Evolutionary conservation across 1,140 invertebrate genomes (phyloP).

Genomic region (Phocides pigmalion): DNA sequence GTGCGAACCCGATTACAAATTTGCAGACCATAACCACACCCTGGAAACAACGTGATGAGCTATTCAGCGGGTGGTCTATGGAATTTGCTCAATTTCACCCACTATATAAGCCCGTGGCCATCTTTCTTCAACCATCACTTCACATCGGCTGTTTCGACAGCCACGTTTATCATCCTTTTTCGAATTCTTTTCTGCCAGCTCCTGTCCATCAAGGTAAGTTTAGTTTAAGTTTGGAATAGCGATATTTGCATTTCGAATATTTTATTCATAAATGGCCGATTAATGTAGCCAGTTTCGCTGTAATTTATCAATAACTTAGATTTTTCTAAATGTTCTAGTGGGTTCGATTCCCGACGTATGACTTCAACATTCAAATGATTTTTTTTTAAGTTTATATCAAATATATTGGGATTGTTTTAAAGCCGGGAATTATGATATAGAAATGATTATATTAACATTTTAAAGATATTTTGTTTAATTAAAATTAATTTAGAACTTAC

Average conservation of each 20-base stretch:
- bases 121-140: slow-evolving; percentile 46
- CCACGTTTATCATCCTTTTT: slow-evolving; percentile 34
- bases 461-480: too few species aligned
- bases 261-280: background rate
- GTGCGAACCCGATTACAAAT: slow-evolving; percentile 70
- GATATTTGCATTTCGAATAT: background rate
- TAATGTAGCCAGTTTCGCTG: background rate
- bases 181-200: slow-evolving; percentile 8
- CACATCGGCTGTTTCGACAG: slow-evolving; percentile 26
- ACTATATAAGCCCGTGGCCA: slow-evolving; percentile 58
- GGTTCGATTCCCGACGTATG: background rate
- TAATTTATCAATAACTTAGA: background rate
- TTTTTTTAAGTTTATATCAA: background rate
- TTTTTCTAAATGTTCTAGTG: background rate
- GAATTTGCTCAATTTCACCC: slow-evolving; percentile 67
- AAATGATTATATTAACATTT: too few species aligned
- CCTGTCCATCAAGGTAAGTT: slow-evolving; percentile 57
- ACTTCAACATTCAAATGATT: too few species aligned
- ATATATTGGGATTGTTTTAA: too few species aligned
- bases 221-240: slow-evolving; percentile 8
- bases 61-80: slow-evolving; percentile 78
- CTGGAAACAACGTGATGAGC: slow-evolving; percentile 67
- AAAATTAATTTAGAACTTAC: too few species aligned
- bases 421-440: too few species aligned
- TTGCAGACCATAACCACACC: slow-evolving; percentile 70